Evolutionary conservation across 2,888 invertebrate species (phyloP).

Genomic region (Maniola hyperantus): DNA sequence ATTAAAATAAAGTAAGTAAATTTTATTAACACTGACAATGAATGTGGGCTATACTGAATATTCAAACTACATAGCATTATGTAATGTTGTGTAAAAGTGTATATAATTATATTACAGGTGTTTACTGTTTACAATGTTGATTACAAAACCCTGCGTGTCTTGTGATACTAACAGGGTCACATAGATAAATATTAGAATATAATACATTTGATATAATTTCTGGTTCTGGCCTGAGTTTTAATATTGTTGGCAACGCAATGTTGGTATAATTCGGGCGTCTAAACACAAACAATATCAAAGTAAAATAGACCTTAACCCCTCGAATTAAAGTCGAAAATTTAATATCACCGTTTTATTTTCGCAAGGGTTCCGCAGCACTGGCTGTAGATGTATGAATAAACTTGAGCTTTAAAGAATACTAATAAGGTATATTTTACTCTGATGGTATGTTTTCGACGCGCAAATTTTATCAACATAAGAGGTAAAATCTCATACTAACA

Average conservation of each 20-base stretch:
- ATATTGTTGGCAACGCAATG: too few relatives aligned
- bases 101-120: not conserved
- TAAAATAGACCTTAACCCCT: too few relatives aligned
- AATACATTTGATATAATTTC: not conserved
- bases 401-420: not conserved
- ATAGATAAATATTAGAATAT: conserved; percentile 3
- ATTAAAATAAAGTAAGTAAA: not conserved
- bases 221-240: too few relatives aligned
- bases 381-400: not conserved
- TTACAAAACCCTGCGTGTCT: not conserved
- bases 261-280: too few relatives aligned
- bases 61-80: not conserved
- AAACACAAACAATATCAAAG: too few relatives aligned
- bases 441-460: too few relatives aligned
- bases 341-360: too few relatives aligned
- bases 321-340: too few relatives aligned
- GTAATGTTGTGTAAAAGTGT: not conserved
- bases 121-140: conserved; percentile 1
- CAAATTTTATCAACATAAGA: too few relatives aligned
- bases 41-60: not conserved
- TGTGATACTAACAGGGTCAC: conserved; percentile 15
- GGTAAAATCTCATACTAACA: too few relatives aligned
- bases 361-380: too few relatives aligned
- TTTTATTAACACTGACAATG: not conserved
- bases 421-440: too few relatives aligned